These are phyloP conservation scores for Melipona beecheii DNA, from an alignment of 2,888 invertebrate species.

Conservation along the genomic window DNA sequence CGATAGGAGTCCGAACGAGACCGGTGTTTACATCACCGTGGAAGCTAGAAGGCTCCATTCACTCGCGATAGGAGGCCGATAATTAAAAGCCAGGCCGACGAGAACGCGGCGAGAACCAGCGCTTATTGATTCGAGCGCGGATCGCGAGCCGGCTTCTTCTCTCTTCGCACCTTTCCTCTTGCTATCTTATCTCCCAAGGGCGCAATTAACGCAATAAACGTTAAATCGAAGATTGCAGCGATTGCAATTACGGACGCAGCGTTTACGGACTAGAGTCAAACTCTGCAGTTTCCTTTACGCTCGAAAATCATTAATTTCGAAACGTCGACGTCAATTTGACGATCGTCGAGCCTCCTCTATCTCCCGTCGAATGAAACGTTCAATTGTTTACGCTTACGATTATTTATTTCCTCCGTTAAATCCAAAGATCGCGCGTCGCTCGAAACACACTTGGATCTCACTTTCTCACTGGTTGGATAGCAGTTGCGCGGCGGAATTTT, in stretches of 20 bases:
- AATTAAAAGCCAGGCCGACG: constrained; percentile 18
- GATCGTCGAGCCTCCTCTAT: neutral
- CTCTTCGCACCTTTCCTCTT: constrained; percentile 1
- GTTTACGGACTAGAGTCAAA: neutral
- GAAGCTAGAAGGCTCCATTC: neutral
- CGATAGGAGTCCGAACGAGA: neutral
- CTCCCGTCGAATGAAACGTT: neutral
- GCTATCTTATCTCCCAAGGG: constrained; percentile 37
- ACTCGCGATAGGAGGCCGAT: constrained; percentile 1
- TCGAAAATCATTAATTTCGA: neutral
- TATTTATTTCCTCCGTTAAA: neutral
- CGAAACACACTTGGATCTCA: neutral
- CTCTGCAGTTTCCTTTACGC: neutral
- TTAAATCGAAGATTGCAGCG: neutral
- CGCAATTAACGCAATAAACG: constrained; percentile 29
- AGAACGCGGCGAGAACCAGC: neutral
- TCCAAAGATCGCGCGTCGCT: neutral
- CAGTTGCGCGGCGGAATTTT: neutral
- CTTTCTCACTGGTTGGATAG: constrained; percentile 1
- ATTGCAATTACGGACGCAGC: neutral
- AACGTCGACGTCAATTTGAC: neutral
- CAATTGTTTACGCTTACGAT: neutral
- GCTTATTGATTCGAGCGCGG: constrained; percentile 19
- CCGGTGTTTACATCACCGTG: constrained; percentile 29
- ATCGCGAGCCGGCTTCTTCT: constrained; percentile 3